phyloP scores from a whole-genome alignment of 64 coral and sea anemone genomes.

The Stichodactyla mertensii region DNA sequence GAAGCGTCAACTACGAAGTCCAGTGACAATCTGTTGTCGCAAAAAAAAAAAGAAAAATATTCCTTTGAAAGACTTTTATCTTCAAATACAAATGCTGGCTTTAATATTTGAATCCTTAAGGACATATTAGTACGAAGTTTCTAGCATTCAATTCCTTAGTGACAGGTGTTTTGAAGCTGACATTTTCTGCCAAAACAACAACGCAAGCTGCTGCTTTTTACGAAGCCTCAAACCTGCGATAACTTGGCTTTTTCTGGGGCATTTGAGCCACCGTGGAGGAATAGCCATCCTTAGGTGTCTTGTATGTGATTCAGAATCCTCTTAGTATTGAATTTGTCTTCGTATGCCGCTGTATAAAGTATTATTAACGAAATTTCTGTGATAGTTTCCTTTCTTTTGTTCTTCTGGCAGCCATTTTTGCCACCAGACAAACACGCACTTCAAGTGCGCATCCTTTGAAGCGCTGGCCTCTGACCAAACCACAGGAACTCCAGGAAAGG shows the following conservation, averaged over 20 bases:
- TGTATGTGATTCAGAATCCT: neutral
- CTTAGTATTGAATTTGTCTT: neutral
- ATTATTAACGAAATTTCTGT: neutral
- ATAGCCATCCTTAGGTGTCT: slow-evolving; percentile 55
- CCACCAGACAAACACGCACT: slow-evolving; percentile 16
- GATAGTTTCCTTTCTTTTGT: neutral
- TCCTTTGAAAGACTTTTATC: neutral
- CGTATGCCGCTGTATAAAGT: neutral
- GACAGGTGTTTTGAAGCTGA: too few species aligned
- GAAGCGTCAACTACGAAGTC: neutral
- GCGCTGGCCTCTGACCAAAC: neutral
- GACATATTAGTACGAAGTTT: neutral
- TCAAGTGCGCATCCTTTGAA: neutral
- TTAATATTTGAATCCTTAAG: neutral
- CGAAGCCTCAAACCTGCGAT: slow-evolving; percentile 65
- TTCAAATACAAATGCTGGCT: neutral
- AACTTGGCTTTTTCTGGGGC: slow-evolving; percentile 86
- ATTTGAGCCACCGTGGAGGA: slow-evolving; percentile 87
- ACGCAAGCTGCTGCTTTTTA: neutral
- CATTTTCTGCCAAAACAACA: neutral
- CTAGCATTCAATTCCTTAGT: neutral
- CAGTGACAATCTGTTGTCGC: neutral
- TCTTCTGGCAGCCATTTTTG: slow-evolving; percentile 29
- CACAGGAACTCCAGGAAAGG: neutral
- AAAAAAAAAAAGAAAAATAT: neutral